These are phyloP conservation scores for Salvator merianae DNA, from an alignment of 2,113 vertebrate genomes.

Conservation along the genomic window DNA sequence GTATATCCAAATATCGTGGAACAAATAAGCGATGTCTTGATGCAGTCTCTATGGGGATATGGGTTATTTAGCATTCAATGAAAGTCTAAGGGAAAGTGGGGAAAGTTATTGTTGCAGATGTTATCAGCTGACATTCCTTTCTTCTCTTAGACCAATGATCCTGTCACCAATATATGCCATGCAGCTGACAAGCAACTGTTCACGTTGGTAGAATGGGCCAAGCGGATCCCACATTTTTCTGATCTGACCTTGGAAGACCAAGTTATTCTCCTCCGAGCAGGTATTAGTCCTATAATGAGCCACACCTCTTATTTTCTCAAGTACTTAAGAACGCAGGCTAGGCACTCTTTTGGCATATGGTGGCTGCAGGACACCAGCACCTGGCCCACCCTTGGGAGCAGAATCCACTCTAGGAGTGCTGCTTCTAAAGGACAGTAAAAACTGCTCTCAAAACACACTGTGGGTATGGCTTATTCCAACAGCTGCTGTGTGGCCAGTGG, in stretches of 20 bases:
- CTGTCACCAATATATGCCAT: conserved; percentile 96
- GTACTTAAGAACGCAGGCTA: background rate
- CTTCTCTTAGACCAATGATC: conserved; percentile 86
- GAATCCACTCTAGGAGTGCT: no score
- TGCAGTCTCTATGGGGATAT: background rate
- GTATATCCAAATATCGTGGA: no score
- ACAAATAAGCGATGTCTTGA: no score
- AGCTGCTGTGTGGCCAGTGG: no score
- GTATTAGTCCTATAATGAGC: conserved; percentile 61
- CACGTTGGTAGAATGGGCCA: conserved; percentile 95
- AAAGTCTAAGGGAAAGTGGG: background rate
- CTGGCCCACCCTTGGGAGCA: no score
- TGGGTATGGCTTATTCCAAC: no score
- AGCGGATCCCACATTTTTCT: conserved; percentile 93
- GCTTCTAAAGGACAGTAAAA: no score
- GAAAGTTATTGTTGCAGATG: background rate
- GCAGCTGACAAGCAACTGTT: conserved; percentile 97
- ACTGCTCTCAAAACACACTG: no score
- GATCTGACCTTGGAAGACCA: conserved; percentile 92
- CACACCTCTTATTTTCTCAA: background rate
- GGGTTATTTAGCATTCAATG: background rate
- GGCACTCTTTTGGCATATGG: no score
- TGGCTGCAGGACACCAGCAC: no score
- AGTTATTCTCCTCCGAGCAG: conserved; percentile 94
- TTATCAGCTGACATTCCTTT: background rate